Base-by-base conservation (phyloP, 2,113 vertebrate genomes). In the Strix uralensis region DNA sequence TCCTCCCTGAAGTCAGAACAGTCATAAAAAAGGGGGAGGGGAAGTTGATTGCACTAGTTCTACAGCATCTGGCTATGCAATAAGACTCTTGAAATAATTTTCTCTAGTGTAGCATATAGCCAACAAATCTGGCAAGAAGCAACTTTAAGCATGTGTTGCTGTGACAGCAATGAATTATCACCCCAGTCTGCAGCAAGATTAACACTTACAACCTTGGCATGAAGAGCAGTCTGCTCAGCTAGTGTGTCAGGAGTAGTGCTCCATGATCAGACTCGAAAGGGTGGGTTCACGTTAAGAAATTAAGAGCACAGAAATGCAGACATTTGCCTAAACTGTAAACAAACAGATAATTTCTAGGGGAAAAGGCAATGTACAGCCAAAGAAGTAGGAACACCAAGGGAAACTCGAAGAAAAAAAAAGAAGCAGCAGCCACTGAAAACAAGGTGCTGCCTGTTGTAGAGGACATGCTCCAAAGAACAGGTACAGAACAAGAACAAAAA, bases 151-250 rank as follows among this genome's bases (percentile, higher is more conserved):
- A 97, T 96, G 96, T 97, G 96, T 93, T 94, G 96, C 95, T 94
- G 92, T 97, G 96, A 97, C 97, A 97, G 96, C 92, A 94, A 79
- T 96, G 96, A 96, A 96, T 97, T 96, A 97, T 96, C 96, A 96
- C 95, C 91, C 90, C 82, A 77, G 92, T 95, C 94, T 97, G 92
- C 94, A 94, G 92, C 79, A 83, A 95, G 95, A 97, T 97, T 94
- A 96, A 96, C 96, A 86, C 95, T 97, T 95, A 71, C 73, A 97
- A 94, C 92, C 95, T 95, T 95, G 91, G 94, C 96, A 96, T 52
- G 32, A 88, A 55, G 84, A 94, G 83, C 91, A 94, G 87, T 67
- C 88, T 91, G 94, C 62, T 89, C 92, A 84, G 86, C 72, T 42
- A 94, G 70, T 1, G 23, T 58, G 83, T 19, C 67, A 91, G 77